Percentiles rank a stretch among this genome's conserved stretches.
These are phyloP conservation scores for Dysidea cf. avara DNA, from an alignment of 37 sponge, comb jelly and placozoan genomes.

Conservation along the genomic window DNA sequence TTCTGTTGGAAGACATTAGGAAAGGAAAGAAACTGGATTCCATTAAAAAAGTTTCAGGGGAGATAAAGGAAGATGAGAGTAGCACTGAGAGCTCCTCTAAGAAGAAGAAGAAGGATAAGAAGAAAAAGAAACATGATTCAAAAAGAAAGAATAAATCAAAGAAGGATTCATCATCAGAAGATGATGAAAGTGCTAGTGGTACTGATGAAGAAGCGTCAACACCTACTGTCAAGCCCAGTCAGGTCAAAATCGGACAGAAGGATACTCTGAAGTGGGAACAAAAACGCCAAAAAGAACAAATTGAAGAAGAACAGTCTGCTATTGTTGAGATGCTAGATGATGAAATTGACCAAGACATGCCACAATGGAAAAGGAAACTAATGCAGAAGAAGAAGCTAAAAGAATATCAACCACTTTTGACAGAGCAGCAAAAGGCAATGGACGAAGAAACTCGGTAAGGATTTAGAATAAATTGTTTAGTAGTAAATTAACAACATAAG, in stretches of 20 bases:
- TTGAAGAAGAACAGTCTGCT: too few relatives aligned
- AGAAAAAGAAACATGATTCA: not conserved
- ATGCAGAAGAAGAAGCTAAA: constrained; percentile 41
- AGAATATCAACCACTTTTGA: not conserved
- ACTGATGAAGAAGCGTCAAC: not conserved
- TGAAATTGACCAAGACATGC: constrained; percentile 31
- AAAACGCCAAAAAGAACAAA: too few relatives aligned
- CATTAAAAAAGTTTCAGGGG: not conserved
- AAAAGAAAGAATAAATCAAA: not conserved
- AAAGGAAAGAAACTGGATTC: not conserved
- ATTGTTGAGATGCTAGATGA: not conserved
- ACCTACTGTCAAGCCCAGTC: not conserved
- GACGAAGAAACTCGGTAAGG: constrained; percentile 23
- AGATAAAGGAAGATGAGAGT: not conserved
- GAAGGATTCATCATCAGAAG: not conserved
- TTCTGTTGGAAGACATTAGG: not conserved
- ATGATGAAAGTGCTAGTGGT: not conserved
- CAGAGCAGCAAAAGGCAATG: not conserved
- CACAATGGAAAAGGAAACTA: constrained; percentile 71
- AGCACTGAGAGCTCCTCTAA: not conserved
- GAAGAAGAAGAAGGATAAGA: not conserved
- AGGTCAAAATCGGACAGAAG: not conserved
- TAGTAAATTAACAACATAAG: too few relatives aligned
- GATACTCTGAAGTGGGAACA: not conserved
- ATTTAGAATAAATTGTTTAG: too few relatives aligned